Conservation (phyloP, 2,113 vertebrate genomes). For the Bufo gargarizans region DNA sequence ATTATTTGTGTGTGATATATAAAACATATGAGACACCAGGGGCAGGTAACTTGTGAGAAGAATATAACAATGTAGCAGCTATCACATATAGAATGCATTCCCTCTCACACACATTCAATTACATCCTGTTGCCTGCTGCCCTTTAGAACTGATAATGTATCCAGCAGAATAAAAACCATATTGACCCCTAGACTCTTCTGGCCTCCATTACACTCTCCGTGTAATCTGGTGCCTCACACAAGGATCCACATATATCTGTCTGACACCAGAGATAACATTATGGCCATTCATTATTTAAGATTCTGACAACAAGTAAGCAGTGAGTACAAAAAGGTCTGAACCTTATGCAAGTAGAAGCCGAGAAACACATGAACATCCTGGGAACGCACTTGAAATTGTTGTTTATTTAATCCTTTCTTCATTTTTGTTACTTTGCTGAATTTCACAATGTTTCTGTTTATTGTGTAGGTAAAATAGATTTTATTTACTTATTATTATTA, state of each 20-base stretch:
- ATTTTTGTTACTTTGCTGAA: neutral
- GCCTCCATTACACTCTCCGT: neutral
- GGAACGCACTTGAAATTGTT: neutral
- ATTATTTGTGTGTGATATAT: slow-evolving; percentile 71
- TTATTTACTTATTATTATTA: neutral
- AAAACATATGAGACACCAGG: slow-evolving; percentile 74
- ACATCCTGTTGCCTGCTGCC: slow-evolving; percentile 3
- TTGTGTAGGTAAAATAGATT: neutral
- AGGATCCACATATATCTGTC: slow-evolving; percentile 31
- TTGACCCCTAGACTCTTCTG: neutral
- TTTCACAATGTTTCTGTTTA: neutral
- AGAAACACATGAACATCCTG: neutral
- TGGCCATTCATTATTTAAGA: slow-evolving; percentile 25
- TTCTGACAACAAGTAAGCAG: slow-evolving; percentile 13
- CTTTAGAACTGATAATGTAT: neutral
- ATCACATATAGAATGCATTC: slow-evolving; percentile 56
- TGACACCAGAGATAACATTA: slow-evolving; percentile 45
- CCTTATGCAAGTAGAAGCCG: neutral
- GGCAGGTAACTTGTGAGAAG: slow-evolving; percentile 74
- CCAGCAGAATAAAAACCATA: neutral
- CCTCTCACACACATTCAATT: slow-evolving; percentile 32
- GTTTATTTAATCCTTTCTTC: neutral
- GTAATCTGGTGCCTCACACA: neutral
- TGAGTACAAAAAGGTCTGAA: neutral
- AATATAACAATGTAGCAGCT: slow-evolving; percentile 61